phyloP scores from a whole-genome alignment of 1,140 invertebrate genomes.

The Plectus sambesii region DNA sequence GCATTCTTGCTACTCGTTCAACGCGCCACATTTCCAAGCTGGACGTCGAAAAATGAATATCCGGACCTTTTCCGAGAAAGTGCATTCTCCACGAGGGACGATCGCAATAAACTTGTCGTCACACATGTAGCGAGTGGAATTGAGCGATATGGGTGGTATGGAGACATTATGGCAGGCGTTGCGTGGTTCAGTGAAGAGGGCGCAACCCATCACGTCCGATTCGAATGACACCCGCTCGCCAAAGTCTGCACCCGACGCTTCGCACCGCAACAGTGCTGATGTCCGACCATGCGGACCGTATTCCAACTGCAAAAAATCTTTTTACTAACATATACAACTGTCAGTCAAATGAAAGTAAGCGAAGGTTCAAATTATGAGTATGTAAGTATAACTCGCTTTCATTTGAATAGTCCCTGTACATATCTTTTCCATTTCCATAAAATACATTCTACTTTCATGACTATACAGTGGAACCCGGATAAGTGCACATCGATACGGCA shows the following conservation, averaged over 20 bases:
- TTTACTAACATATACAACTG: too few species aligned
- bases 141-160: background rate
- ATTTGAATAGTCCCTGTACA: too few species aligned
- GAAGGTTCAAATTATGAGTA: too few species aligned
- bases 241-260: conserved; percentile 43
- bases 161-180: conserved; percentile 27
- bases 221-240: conserved; percentile 30
- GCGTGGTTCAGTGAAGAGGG: conserved; percentile 26
- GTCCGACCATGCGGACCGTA: conserved; percentile 22
- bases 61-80: conserved; percentile 34
- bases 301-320: conserved; percentile 28
- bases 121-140: conserved; percentile 11
- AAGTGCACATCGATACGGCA: conserved; percentile 1
- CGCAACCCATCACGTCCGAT: conserved; percentile 34
- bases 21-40: conserved; percentile 5
- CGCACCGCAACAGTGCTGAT: conserved; percentile 30
- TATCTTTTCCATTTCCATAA: too few species aligned
- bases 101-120: conserved; percentile 36
- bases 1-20: too few species aligned
- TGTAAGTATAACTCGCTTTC: too few species aligned
- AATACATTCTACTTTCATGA: too few species aligned
- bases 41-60: background rate
- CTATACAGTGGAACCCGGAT: too few species aligned
- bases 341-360: too few species aligned
- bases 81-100: conserved; percentile 39